Conservation (phyloP, 2,113 vertebrate species). For the Cinclus cinclus region DNA sequence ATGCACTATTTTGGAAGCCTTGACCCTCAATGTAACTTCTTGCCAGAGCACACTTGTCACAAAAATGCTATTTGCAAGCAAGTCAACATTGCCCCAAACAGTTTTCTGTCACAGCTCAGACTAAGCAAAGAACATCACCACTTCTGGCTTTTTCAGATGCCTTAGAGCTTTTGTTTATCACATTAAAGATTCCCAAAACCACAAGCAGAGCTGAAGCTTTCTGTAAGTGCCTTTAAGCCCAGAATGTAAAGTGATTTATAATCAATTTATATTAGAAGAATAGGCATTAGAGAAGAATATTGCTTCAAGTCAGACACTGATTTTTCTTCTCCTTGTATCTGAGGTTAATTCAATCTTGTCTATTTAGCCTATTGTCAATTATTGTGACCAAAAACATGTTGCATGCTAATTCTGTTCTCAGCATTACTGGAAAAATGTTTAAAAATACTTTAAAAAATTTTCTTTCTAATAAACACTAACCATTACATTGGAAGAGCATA, state of each 20-base stretch:
- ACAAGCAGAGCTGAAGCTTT: background rate
- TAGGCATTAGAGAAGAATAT: background rate
- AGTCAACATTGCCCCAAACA: background rate
- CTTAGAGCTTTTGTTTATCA: background rate
- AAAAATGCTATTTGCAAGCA: background rate
- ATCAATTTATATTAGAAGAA: background rate
- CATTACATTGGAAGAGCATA: background rate
- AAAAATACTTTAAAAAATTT: background rate
- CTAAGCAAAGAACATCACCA: background rate
- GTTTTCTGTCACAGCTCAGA: background rate
- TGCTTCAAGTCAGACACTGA: background rate
- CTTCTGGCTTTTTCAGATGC: background rate
- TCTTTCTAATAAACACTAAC: background rate
- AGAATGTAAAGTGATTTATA: background rate
- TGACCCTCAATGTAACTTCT: background rate
- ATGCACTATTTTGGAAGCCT: background rate
- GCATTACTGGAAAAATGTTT: background rate
- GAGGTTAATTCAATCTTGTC: background rate
- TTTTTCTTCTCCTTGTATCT: background rate
- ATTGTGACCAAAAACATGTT: rapidly evolving
- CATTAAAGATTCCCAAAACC: background rate
- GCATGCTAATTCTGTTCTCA: background rate
- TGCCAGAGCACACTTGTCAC: background rate
- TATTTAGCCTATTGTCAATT: background rate
- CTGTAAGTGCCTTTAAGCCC: background rate